These are phyloP conservation scores for Pogonognathellus flavescens DNA, from an alignment of 1,140 invertebrate species.

Conservation along the genomic window DNA sequence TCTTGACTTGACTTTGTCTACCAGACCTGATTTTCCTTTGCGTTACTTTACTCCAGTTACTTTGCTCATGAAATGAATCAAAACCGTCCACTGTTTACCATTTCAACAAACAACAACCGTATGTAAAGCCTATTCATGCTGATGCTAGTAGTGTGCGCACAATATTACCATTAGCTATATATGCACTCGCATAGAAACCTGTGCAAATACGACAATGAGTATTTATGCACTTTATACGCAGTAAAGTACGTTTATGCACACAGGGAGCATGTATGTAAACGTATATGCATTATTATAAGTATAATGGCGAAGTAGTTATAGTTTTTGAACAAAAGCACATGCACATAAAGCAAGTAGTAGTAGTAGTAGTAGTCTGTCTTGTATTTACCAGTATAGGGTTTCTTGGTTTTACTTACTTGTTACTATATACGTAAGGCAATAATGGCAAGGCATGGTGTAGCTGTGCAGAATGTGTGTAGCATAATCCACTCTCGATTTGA, in stretches of 20 bases:
- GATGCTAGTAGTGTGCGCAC: no score
- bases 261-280: no score
- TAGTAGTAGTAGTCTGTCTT: neutral
- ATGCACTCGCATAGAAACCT: no score
- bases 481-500: conserved; percentile 19
- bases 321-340: neutral
- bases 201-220: no score
- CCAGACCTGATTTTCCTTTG: neutral
- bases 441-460: no score
- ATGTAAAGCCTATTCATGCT: no score
- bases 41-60: neutral
- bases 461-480: neutral
- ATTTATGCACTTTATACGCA: no score
- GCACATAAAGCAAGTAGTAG: neutral
- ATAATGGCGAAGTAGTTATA: neutral
- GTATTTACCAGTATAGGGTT: neutral
- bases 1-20: neutral
- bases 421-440: no score
- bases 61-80: neutral
- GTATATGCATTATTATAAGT: neutral
- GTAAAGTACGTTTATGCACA: no score
- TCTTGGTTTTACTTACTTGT: neutral
- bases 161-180: no score
- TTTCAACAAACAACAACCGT: neutral
- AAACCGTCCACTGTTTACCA: neutral